Evolutionary conservation across 92 coral and sea anemone genomes (phyloP).

Genomic region (Paramuricea clavata): DNA sequence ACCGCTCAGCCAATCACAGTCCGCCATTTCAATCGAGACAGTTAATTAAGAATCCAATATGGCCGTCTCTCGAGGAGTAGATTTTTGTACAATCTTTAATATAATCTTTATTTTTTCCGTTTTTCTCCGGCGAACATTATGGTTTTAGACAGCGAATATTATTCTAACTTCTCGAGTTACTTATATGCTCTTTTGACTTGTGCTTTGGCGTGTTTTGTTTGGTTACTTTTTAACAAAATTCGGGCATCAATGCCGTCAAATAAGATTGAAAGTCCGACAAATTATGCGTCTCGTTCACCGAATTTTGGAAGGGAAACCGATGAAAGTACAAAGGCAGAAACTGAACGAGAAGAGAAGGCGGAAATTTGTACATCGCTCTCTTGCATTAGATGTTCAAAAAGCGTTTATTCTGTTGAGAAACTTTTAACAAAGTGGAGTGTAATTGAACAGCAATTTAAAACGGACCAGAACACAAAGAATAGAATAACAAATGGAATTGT

Average conservation of each 20-base stretch:
- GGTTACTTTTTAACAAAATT: neutral
- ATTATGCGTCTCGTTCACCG: neutral
- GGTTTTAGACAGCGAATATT: neutral
- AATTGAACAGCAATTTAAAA: neutral
- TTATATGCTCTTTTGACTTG: neutral
- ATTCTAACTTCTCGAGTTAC: neutral
- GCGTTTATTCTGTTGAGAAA: conserved; percentile 18
- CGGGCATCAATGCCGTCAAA: neutral
- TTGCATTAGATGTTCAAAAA: conserved; percentile 35
- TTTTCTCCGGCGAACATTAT: neutral
- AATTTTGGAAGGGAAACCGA: neutral
- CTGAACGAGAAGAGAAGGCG: too few species aligned
- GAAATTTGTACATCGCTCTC: conserved; percentile 25
- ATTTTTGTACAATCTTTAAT: too few species aligned
- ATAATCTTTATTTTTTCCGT: too few species aligned
- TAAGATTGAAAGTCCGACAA: neutral
- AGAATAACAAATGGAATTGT: conserved; percentile 8
- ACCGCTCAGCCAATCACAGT: too few species aligned
- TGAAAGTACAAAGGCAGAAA: neutral
- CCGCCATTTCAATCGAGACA: too few species aligned
- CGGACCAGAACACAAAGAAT: neutral
- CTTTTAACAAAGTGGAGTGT: conserved; percentile 17
- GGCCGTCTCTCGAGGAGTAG: too few species aligned
- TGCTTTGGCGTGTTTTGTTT: neutral
- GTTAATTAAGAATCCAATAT: too few species aligned